Conservation (phyloP, 2,797 vertebrate species). For the Siniperca undulata region DNA sequence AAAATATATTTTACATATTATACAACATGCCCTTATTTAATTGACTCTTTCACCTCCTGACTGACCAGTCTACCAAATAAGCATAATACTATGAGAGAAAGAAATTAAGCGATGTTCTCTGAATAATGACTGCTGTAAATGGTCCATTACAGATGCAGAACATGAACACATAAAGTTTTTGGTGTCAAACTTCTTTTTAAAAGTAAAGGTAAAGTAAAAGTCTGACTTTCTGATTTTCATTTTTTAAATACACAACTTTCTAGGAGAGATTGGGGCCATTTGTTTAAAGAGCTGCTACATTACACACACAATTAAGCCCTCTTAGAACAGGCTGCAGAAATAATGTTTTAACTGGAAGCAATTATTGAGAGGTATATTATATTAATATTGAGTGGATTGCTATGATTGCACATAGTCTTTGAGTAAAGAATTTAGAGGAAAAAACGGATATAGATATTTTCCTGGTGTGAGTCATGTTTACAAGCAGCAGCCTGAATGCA, state of each 20-base stretch:
- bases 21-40: not conserved
- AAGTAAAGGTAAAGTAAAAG: conserved; percentile 21
- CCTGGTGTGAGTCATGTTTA: conserved; percentile 3
- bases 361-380: conserved; percentile 23
- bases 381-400: not conserved
- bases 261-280: conserved; percentile 40
- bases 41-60: not conserved
- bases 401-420: conserved; percentile 17
- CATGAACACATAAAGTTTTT: conserved; percentile 2
- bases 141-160: not conserved
- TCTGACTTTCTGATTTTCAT: not conserved
- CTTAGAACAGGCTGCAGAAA: conserved; percentile 34
- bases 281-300: conserved; percentile 53
- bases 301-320: conserved; percentile 54
- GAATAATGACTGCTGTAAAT: conserved; percentile 36
- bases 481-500: not conserved
- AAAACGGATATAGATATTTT: not conserved
- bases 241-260: conserved; percentile 22
- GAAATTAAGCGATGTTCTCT: not conserved
- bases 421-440: not conserved
- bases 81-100: not conserved
- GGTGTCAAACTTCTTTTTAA: conserved; percentile 14
- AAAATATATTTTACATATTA: conserved; percentile 16
- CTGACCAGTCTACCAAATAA: conserved; percentile 4
- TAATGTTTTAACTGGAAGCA: conserved; percentile 21